Evolutionary conservation across 2,113 vertebrate genomes (phyloP), one percentile per base, ranked within the genome.

Genomic region (Macquaria australasica): DNA sequence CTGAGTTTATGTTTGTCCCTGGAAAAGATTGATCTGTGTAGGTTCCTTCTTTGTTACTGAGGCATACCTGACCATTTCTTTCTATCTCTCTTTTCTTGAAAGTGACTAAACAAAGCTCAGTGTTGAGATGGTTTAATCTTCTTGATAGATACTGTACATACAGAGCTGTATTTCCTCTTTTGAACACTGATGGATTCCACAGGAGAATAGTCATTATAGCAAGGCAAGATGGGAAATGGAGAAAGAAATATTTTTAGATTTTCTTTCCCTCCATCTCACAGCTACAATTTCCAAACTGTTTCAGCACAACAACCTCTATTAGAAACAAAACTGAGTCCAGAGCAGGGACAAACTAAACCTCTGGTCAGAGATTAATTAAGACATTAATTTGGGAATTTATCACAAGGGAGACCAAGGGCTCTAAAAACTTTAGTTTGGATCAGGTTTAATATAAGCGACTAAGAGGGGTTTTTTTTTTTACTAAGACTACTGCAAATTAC

Each of bases 11-110:
- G 0, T 39, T 50, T 39, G 39, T 67, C 62, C 41, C 41, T 67
- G 28, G 23, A 68, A 39, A 51, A 25, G 74, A 68, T 75, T 48
- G 70, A 74, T 83, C n/a, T 43, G 34, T 71, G 12, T 34, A 43
- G 55, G 39, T 60, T 82, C 18, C 53, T 28, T 4, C 28, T 76
- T 70, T 53, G 48, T 43, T 50, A 53, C 21, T 21, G 9, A n/a
- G 8, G 4, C 8, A 18, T 43, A 43, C 34, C n/a, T 18, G 79
- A 41, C 5, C 20, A 4, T 28, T 53, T 62, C 7, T 20, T 25
- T 37, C 0, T 4, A 5, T 18, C 73, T 50, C 11, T 74, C 15
- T 23, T 51, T 37, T 48, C 58, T 63, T 9, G 1, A 48, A 43
- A 12, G 8, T n/a, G 14, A 51, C 31, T 12, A 23, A 37, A 70